Evolutionary conservation across 2,113 vertebrate genomes (phyloP).

Genomic region (Gopherus evgoodei): DNA sequence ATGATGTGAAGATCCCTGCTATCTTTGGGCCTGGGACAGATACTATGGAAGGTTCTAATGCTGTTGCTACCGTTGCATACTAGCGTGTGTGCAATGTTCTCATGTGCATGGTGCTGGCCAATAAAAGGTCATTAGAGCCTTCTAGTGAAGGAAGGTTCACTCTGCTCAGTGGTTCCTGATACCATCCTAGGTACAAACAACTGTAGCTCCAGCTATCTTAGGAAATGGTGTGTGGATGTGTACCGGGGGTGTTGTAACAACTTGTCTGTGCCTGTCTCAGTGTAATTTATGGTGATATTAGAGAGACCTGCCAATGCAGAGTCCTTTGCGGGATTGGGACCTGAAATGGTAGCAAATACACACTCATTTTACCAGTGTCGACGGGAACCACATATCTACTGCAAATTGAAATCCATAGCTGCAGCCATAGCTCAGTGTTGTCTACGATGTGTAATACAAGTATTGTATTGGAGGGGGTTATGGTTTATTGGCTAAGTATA

Average conservation of each 20-base stretch:
- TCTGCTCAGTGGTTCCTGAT: not conserved
- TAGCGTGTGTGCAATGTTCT: too few relatives aligned
- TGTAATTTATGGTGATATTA: not conserved
- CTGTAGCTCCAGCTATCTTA: not conserved
- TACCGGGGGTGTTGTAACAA: accelerated
- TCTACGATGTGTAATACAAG: not conserved
- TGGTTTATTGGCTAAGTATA: accelerated
- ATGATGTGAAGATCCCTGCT: too few relatives aligned
- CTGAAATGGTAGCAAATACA: not conserved
- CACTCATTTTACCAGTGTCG: accelerated
- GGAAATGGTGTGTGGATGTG: too few relatives aligned
- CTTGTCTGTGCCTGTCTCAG: not conserved
- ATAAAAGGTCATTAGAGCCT: too few relatives aligned
- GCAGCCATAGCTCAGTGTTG: not conserved
- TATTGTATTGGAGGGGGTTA: accelerated
- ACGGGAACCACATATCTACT: accelerated
- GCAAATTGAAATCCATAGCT: not conserved
- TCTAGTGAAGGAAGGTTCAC: too few relatives aligned
- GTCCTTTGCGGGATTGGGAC: accelerated
- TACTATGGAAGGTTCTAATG: too few relatives aligned
- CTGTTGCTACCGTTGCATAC: too few relatives aligned
- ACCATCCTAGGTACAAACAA: not conserved
- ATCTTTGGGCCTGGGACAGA: too few relatives aligned
- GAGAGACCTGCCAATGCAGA: not conserved
- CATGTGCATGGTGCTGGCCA: too few relatives aligned